These are phyloP conservation scores for Baryphthengus martii DNA, from an alignment of 2,113 vertebrate species.

Conservation along the genomic window DNA sequence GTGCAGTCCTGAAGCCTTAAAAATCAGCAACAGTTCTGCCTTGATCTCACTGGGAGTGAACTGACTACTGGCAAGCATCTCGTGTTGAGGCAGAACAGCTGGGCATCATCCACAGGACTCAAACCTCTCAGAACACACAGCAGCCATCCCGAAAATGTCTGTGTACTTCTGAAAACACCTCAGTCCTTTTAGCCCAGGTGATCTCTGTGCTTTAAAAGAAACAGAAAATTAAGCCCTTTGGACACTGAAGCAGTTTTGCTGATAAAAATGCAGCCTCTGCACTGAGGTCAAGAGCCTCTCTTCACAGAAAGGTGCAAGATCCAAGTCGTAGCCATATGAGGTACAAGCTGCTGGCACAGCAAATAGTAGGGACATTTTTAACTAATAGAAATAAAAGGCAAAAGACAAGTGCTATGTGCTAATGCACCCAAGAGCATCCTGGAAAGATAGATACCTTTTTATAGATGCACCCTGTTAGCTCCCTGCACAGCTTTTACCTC, in stretches of 20 bases:
- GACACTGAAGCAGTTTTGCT: accelerated
- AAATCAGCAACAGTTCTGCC: not conserved
- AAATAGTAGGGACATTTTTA: not conserved
- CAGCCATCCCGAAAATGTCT: not conserved
- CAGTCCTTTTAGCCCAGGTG: not conserved
- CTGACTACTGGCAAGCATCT: accelerated
- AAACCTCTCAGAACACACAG: not conserved
- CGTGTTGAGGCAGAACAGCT: accelerated
- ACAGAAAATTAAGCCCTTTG: not conserved
- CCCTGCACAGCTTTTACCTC: not conserved
- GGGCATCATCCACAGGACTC: not conserved
- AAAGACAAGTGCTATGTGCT: not conserved
- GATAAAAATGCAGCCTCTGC: accelerated
- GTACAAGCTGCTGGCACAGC: not conserved
- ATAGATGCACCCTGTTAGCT: not conserved
- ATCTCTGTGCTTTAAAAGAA: not conserved
- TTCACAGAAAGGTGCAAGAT: not conserved
- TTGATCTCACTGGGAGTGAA: not conserved
- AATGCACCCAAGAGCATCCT: not conserved
- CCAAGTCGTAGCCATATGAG: not conserved
- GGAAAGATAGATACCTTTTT: not conserved
- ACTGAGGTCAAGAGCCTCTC: not conserved
- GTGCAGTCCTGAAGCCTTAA: not conserved
- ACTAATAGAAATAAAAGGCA: not conserved
- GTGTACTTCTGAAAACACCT: not conserved